Conservation (phyloP, 2,888 invertebrate genomes). For the Celastrina argiolus region DNA sequence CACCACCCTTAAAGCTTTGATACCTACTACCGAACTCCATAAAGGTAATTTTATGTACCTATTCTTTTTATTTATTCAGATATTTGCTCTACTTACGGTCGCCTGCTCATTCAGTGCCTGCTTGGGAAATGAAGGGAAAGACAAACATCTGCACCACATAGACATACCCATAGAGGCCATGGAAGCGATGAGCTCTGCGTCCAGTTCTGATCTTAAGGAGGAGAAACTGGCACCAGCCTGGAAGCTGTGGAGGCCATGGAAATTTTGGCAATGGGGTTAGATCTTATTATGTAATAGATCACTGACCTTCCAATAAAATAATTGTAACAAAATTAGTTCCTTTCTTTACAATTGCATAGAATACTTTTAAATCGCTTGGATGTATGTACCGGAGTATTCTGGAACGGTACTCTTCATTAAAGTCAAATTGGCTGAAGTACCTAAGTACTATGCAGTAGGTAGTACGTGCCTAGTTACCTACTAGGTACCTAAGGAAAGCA, state of each 20-base stretch:
- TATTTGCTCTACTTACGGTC: slow-evolving; percentile 42
- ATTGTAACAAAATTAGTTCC: slow-evolving; percentile 9
- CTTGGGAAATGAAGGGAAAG: slow-evolving; percentile 41
- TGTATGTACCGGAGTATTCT: no score
- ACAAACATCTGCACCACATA: slow-evolving; percentile 35
- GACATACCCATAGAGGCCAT: slow-evolving; percentile 41
- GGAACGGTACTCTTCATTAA: no score
- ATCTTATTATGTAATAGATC: slow-evolving; percentile 26
- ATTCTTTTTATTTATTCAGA: slow-evolving; percentile 37
- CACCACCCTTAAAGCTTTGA: no score
- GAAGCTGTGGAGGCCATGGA: slow-evolving; percentile 51
- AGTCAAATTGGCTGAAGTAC: no score
- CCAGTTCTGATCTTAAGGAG: slow-evolving; percentile 41
- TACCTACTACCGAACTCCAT: no score
- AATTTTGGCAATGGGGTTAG: slow-evolving; percentile 53
- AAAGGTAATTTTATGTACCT: not conserved
- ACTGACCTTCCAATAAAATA: slow-evolving; percentile 24
- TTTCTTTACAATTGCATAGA: not conserved
- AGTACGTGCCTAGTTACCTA: not conserved
- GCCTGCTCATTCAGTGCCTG: slow-evolving; percentile 44
- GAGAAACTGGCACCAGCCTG: slow-evolving; percentile 41
- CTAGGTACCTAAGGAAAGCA: not conserved
- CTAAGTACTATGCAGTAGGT: no score
- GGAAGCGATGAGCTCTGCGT: slow-evolving; percentile 32
- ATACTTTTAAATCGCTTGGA: not conserved